Evolutionary conservation across 2,888 invertebrate species (phyloP), one percentile per base, ranked within the genome.

Genomic region (Zootermopsis nevadensis): DNA sequence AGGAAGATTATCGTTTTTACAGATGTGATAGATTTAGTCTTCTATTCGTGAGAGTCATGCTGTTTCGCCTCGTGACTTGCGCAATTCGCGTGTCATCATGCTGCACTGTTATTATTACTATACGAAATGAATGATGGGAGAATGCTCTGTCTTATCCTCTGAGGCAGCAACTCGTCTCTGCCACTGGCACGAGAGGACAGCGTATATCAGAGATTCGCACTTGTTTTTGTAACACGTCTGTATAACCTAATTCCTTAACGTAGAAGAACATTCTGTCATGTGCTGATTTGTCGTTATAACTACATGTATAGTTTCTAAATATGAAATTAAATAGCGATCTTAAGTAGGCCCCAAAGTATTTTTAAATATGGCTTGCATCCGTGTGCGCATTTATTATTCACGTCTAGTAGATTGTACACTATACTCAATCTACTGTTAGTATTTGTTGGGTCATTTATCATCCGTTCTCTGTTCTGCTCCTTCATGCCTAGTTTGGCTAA

Each of bases 21-120:
- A 10, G n/a, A 60, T 60, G n/a, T 60, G 60, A 60, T 60, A 60
- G 60, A 60, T 60, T 60, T 27, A 12, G 60, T 27, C n/a, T 27
- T 60, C 48, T 60, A 2, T 60, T 60, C 60, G 27, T 27, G 60
- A 27, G 60, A 60, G 27, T n/a, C 60, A 60, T 60, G 60, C 60
- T 60, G 60, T 10, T 60, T 60, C 60, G n/a, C 60, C 60, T 60
- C 60, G 60, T 60, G 60, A 27, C 60, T 27, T 60, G 60, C 60
- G 19, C 48, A 27, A 27, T 60, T 60, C 15, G 60, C 60, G 27
- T 60, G 27, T 60, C n/a, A 60, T 60, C 60, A 60, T 60, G 60
- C 60, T n/a, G 27, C n/a, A 7, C 15, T 60, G n/a, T 60, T 19
- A 1, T 42, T 42, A 15, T 42, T 42, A 42, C 42, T 42, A 42